Evolutionary conservation across 1,140 invertebrate species (phyloP).

Genomic region (Drosophila santomea): DNA sequence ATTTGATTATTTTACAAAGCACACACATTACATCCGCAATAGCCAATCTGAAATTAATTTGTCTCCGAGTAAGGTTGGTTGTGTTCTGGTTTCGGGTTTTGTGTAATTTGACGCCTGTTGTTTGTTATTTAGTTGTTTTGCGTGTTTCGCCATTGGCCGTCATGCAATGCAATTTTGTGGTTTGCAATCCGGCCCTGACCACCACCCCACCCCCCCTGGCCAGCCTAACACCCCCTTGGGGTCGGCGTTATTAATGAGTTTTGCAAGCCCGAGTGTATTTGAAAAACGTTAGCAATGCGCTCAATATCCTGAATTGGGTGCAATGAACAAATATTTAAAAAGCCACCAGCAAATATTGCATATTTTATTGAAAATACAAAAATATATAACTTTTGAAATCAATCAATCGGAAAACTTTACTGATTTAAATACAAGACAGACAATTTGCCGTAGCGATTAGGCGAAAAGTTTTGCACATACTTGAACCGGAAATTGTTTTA

Average conservation of each 20-base stretch:
- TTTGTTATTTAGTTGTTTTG: constrained; percentile 82
- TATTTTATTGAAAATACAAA: too few species aligned
- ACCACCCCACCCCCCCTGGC: background rate
- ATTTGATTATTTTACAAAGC: constrained; percentile 73
- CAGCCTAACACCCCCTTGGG: background rate
- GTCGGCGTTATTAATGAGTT: constrained; percentile 72
- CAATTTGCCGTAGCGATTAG: background rate
- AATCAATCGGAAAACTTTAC: background rate
- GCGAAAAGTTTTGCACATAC: constrained; percentile 64
- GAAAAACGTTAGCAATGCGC: constrained; percentile 19
- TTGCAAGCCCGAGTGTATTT: constrained; percentile 35
- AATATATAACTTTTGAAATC: too few species aligned
- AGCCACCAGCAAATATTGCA: too few species aligned
- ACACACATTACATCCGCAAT: constrained; percentile 30
- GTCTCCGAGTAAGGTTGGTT: constrained; percentile 30
- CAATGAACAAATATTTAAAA: too few species aligned
- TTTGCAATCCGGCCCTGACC: constrained; percentile 47
- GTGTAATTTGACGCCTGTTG: constrained; percentile 82
- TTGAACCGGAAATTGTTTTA: constrained; percentile 74
- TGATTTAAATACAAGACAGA: background rate
- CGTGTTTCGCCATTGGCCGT: constrained; percentile 63
- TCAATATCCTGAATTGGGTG: too few species aligned
- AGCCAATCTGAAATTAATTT: constrained; percentile 81
- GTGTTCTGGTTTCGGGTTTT: constrained; percentile 67
- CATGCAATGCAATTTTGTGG: constrained; percentile 83